Percentiles rank a stretch among this genome's conserved stretches.
Evolutionary conservation across 1,140 invertebrate species (phyloP).

Genomic region (Thalassaphorura encarpata): DNA sequence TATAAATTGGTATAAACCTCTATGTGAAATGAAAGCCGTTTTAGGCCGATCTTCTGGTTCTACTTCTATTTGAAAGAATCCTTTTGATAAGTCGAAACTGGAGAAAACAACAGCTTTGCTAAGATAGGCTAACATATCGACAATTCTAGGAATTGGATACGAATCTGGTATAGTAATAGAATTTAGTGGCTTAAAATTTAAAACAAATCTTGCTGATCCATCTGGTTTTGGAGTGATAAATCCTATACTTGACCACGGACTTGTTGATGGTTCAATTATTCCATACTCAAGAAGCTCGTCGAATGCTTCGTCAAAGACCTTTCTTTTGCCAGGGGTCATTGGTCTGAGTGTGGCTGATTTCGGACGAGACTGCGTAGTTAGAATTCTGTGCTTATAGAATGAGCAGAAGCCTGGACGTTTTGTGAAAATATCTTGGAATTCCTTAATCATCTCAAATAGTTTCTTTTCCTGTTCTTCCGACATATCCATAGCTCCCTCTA

Average conservation of each 20-base stretch:
- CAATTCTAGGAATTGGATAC: slow-evolving; percentile 36
- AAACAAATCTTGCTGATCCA: slow-evolving; percentile 37
- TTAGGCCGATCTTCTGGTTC: slow-evolving; percentile 35
- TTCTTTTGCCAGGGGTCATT: slow-evolving; percentile 14
- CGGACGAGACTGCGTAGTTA: slow-evolving; percentile 9
- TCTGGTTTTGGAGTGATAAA: slow-evolving; percentile 40
- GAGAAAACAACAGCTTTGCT: slow-evolving; percentile 34
- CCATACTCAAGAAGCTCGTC: slow-evolving; percentile 24
- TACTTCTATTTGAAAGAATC: slow-evolving; percentile 41
- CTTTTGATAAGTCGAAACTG: slow-evolving; percentile 38
- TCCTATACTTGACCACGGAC: slow-evolving; percentile 40
- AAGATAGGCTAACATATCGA: slow-evolving; percentile 15
- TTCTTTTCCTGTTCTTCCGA: neutral
- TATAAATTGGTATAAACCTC: slow-evolving; percentile 32
- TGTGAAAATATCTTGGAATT: slow-evolving; percentile 10
- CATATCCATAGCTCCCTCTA: neutral
- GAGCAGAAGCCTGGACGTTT: slow-evolving; percentile 12
- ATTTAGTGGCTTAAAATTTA: slow-evolving; percentile 43
- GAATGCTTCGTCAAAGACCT: slow-evolving; percentile 6
- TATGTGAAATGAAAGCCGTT: slow-evolving; percentile 35
- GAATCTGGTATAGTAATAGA: slow-evolving; percentile 36
- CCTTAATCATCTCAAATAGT: neutral
- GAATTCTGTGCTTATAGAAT: slow-evolving; percentile 9
- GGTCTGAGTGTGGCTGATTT: neutral
- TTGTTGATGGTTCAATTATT: slow-evolving; percentile 34